Evolutionary conservation across 2,888 invertebrate genomes (phyloP).

Genomic region (Hetaerina titia): DNA sequence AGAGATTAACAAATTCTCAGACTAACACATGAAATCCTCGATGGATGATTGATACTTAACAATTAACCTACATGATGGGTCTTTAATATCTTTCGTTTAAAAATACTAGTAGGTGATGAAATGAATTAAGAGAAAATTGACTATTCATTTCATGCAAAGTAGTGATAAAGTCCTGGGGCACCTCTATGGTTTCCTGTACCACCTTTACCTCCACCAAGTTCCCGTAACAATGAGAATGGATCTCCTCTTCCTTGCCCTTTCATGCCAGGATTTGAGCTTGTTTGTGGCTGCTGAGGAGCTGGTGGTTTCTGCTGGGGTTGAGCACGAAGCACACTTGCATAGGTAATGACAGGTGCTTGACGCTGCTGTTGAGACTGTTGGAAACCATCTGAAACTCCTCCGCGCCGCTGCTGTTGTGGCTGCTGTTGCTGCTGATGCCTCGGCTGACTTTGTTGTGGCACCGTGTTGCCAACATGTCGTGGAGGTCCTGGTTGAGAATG

Average conservation of each 20-base stretch:
- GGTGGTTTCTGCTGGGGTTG: slow-evolving; percentile 74
- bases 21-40: slow-evolving; percentile 13
- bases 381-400: neutral
- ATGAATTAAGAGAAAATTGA: slow-evolving; percentile 63
- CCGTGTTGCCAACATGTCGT: neutral
- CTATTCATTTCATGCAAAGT: slow-evolving; percentile 77
- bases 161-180: slow-evolving; percentile 79
- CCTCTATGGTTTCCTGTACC: slow-evolving; percentile 68
- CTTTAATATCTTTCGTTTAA: slow-evolving; percentile 29
- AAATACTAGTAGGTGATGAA: slow-evolving; percentile 30
- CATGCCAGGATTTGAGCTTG: slow-evolving; percentile 69
- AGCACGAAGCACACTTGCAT: slow-evolving; percentile 74
- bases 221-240: slow-evolving; percentile 78
- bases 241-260: slow-evolving; percentile 73
- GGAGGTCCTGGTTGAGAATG: neutral
- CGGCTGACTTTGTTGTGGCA: slow-evolving; percentile 20
- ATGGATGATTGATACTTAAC: slow-evolving; percentile 1
- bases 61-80: slow-evolving; percentile 20
- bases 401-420: neutral
- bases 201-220: slow-evolving; percentile 77
- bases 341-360: slow-evolving; percentile 73
- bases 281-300: slow-evolving; percentile 69
- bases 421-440: slow-evolving; percentile 5
- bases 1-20: neutral
- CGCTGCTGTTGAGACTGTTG: slow-evolving; percentile 58